These are phyloP conservation scores for Eristalis tenax DNA, from an alignment of 2,888 invertebrate genomes.

Conservation along the genomic window DNA sequence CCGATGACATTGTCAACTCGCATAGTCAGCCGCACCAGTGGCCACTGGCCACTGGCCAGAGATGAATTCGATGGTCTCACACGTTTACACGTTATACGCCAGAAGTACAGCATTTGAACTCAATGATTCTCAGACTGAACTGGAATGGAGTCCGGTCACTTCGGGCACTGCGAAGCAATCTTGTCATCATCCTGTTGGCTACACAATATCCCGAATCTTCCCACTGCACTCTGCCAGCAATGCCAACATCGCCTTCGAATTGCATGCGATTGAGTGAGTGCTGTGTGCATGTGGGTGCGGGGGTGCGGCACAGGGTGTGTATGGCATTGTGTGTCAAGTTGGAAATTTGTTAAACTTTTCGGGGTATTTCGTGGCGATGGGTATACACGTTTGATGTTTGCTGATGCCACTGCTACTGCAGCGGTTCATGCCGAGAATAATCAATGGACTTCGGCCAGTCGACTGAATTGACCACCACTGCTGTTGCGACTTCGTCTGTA, in stretches of 20 bases:
- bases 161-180: slow-evolving; percentile 9
- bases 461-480: slow-evolving; percentile 8
- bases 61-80: slow-evolving; percentile 17
- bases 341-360: slow-evolving; percentile 58
- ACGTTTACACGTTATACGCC: slow-evolving; percentile 24
- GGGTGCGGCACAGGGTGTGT: too few relatives aligned
- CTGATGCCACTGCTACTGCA: slow-evolving; percentile 33
- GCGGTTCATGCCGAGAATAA: slow-evolving; percentile 44
- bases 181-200: slow-evolving; percentile 50
- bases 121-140: slow-evolving; percentile 9
- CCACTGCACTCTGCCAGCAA: slow-evolving; percentile 25
- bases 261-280: background rate
- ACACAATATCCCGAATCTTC: slow-evolving; percentile 47
- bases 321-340: slow-evolving; percentile 38
- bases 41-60: background rate
- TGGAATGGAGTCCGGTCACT: background rate
- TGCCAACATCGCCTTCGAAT: background rate
- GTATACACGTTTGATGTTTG: slow-evolving; percentile 42
- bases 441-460: slow-evolving; percentile 30
- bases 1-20: slow-evolving; percentile 3
- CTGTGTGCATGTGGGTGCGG: background rate
- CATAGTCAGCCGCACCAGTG: background rate
- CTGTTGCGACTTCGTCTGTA: background rate
- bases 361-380: slow-evolving; percentile 14
- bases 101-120: background rate